Evolutionary conservation across 2,797 vertebrate genomes (phyloP).

Genomic region (Notamacropus eugenii): DNA sequence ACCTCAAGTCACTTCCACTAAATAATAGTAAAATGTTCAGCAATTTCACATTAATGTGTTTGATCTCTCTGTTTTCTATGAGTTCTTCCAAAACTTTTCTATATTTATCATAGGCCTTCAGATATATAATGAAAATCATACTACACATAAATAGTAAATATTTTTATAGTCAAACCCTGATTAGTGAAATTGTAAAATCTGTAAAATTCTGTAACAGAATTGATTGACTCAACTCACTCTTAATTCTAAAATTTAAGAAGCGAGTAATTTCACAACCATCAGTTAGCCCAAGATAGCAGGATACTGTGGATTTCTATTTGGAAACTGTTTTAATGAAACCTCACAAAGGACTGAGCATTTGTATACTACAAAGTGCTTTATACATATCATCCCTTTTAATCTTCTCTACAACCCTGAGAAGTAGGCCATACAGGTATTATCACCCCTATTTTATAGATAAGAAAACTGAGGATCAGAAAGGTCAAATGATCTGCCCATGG

Average conservation of each 20-base stretch:
- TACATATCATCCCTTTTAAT: not conserved
- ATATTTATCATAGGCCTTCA: constrained; percentile 44
- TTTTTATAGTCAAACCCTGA: not conserved
- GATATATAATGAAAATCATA: not conserved
- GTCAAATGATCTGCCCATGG: not conserved
- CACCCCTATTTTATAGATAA: not conserved
- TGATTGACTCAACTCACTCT: not conserved
- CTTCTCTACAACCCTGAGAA: not conserved
- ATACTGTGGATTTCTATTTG: not conserved
- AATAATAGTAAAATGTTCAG: not conserved
- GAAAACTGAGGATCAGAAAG: not conserved
- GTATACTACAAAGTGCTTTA: not conserved
- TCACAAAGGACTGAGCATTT: not conserved
- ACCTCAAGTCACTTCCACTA: not conserved
- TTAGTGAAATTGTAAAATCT: not conserved
- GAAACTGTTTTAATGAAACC: not conserved
- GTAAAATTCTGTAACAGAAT: not conserved
- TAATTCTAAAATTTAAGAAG: not conserved
- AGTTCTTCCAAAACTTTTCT: constrained; percentile 24
- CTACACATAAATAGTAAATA: not conserved
- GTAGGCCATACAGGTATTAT: not conserved
- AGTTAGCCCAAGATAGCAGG: not conserved
- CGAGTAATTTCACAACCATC: not conserved
- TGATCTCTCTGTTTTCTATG: constrained; percentile 25
- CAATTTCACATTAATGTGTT: not conserved